Base-by-base conservation (phyloP, 2,797 vertebrate genomes). In the Sebastes oblongus region DNA sequence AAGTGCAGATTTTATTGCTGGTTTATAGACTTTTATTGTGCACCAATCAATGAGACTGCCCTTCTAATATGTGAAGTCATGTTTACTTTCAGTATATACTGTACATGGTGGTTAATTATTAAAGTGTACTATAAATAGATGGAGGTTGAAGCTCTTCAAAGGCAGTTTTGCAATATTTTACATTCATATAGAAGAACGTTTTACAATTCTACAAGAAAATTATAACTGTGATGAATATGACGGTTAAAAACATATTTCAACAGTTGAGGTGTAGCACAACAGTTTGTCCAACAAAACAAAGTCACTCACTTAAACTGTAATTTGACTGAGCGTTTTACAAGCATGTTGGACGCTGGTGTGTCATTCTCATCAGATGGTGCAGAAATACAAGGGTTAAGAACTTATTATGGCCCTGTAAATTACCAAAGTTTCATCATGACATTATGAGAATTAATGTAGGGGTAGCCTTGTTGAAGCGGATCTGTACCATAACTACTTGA, bases 401-500 rank as follows among this genome's bases (percentile, higher is more conserved):
- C 14, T 10, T 27, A 9, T 76, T 13, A 8, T 59, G 16, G 52
- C 16, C 3, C 5, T 67, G 25, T 34, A 55, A 81, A 55, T 76
- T 16, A 56, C 11, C 25, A 60, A 80, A 20, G 69, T 34, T 50
- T 73, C 14, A 46, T 59, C 10, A 65, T 60, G 50, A 34, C n/a
- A 69, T 42, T 8, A 24, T 61, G 39, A 56, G 3, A 66, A 81
- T 74, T 39, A 78, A 16, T 27, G n/a, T 3, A 54, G 10, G 56
- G 8, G 12, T 65, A 1, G 4, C 24, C 69, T 46, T 81, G 54
- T 66, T 64, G 6, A 79, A 50, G 34, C 18, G 25, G 34, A 78
- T 81, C 59, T 30, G n/a, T 84, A 80, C 20, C 7, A 20, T 67
- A 18, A 66, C 25, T 81, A 61, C 62, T 70, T 86, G 34, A 78